Evolutionary conservation across 2,888 invertebrate genomes (phyloP).

Genomic region (Notocelia uddmanniana): DNA sequence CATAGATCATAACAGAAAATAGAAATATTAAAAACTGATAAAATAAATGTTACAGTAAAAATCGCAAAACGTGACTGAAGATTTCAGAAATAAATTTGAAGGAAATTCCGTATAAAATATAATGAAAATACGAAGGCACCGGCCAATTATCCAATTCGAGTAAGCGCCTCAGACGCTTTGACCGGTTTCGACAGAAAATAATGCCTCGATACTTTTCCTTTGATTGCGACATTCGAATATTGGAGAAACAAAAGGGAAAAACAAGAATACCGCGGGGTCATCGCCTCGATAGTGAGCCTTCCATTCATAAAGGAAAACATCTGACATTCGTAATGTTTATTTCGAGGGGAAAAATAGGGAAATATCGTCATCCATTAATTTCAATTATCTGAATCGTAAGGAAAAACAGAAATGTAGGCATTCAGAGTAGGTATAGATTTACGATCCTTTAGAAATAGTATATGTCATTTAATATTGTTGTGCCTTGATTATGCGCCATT

Average conservation of each 20-base stretch:
- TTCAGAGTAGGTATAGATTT: neutral
- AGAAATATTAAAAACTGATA: neutral
- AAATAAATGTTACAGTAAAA: neutral
- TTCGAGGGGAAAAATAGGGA: slow-evolving; percentile 16
- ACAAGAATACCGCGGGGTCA: slow-evolving; percentile 35
- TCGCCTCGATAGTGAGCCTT: slow-evolving; percentile 33
- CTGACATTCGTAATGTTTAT: slow-evolving; percentile 16
- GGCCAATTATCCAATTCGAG: slow-evolving; percentile 58
- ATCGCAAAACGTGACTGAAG: neutral
- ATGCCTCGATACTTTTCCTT: slow-evolving; percentile 53
- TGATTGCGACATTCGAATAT: slow-evolving; percentile 49
- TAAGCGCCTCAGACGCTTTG: slow-evolving; percentile 51
- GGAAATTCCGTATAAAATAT: slow-evolving; percentile 27
- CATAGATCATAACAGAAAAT: neutral
- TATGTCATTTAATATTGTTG: neutral
- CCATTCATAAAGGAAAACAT: slow-evolving; percentile 36
- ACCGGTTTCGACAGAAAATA: slow-evolving; percentile 55
- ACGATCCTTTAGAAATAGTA: neutral
- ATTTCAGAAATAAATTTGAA: slow-evolving; percentile 11
- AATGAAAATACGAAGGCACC: slow-evolving; percentile 36
- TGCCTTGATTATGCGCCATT: too few species aligned
- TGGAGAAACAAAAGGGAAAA: slow-evolving; percentile 40
- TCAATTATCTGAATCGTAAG: slow-evolving; percentile 19
- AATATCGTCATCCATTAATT: slow-evolving; percentile 35
- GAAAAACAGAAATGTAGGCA: neutral